These are phyloP conservation scores for Heterocephalus glaber DNA, from an alignment of 2,113 vertebrate genomes.

Conservation along the genomic window DNA sequence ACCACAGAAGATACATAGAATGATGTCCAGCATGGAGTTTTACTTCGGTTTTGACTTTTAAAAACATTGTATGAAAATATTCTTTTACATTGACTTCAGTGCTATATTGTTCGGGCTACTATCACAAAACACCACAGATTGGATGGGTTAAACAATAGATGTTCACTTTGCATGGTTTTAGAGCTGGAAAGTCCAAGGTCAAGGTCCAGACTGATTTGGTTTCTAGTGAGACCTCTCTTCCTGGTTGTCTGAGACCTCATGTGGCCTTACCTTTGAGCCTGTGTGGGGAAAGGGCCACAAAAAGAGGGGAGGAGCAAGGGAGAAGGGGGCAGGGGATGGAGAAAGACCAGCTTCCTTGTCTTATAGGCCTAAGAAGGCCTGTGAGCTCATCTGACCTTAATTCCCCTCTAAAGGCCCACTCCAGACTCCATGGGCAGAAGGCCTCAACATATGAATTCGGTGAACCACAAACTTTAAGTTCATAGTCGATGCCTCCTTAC, in stretches of 20 bases:
- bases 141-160: neutral
- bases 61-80: neutral
- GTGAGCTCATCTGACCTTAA: neutral
- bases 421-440: neutral
- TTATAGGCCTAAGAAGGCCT: neutral
- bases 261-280: neutral
- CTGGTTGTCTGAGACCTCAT: neutral
- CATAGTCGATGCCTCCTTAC: neutral
- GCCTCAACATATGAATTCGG: neutral
- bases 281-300: neutral
- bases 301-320: neutral
- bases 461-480: neutral
- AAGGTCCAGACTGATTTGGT: fast-evolving
- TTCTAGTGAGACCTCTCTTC: neutral
- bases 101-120: neutral
- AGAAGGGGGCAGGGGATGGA: no score
- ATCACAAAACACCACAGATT: neutral
- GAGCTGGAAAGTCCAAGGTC: neutral
- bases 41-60: slow-evolving; percentile 28
- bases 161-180: neutral
- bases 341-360: neutral
- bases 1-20: neutral
- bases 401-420: neutral
- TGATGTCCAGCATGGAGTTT: neutral
- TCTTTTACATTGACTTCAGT: neutral